A percentile compares a stretch with the other conserved stretches of the same genome.
These are phyloP conservation scores for Leucoraja erinaceus DNA, from an alignment of 2,113 vertebrate species.

Conservation along the genomic window DNA sequence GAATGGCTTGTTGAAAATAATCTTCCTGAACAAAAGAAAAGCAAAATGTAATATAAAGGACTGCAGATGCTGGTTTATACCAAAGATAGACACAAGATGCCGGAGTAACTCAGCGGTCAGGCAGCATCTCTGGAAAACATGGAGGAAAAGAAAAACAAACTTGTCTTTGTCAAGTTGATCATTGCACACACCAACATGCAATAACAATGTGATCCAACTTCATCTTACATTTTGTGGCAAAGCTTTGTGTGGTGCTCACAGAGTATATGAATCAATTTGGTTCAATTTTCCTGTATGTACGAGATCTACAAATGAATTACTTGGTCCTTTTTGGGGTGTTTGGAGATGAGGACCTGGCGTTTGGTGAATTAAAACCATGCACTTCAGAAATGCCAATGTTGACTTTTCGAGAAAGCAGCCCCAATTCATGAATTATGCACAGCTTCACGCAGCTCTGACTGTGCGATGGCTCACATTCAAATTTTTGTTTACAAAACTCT, in stretches of 20 bases:
- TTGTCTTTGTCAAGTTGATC: not conserved
- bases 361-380: not conserved
- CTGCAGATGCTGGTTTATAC: no score
- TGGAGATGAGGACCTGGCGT: not conserved
- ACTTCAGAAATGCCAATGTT: not conserved
- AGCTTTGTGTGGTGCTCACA: not conserved
- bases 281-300: not conserved
- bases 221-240: not conserved
- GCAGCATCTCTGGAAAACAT: no score
- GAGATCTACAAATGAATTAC: not conserved
- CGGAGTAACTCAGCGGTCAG: no score
- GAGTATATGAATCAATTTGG: not conserved
- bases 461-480: conserved; percentile 24
- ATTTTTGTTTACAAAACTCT: conserved; percentile 37
- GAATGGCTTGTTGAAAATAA: not conserved
- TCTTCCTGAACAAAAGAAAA: not conserved
- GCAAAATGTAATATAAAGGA: no score
- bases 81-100: no score
- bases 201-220: not conserved
- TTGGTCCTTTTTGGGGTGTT: not conserved
- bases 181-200: not conserved
- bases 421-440: conserved; percentile 23
- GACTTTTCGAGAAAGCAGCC: not conserved
- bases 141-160: not conserved
- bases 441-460: not conserved